Percentiles rank a stretch among this genome's conserved stretches.
phyloP scores from a whole-genome alignment of 2,888 invertebrate species.

The Agelastica alni region DNA sequence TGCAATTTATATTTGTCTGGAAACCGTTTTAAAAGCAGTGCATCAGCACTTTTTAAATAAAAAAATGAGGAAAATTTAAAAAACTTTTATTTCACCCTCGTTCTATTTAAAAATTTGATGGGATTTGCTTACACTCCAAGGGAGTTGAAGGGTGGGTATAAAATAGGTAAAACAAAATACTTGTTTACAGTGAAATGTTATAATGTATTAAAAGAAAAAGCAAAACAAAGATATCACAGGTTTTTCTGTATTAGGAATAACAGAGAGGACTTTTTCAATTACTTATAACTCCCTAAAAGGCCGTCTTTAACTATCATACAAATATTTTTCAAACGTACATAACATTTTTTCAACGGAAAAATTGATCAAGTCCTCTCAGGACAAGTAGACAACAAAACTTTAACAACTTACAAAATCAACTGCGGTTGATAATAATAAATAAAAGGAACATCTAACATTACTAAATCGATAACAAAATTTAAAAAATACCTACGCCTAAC shows the following conservation, averaged over 20 bases:
- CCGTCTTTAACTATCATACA: background rate
- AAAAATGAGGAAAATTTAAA: no score
- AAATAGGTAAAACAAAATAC: background rate
- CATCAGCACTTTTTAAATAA: no score
- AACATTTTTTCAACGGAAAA: background rate
- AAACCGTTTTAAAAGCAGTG: no score
- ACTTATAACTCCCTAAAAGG: slow-evolving; percentile 4
- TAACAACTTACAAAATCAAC: slow-evolving; percentile 27
- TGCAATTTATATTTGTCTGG: no score
- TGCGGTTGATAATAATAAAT: slow-evolving; percentile 20
- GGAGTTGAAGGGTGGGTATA: no score
- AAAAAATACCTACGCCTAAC: slow-evolving; percentile 17
- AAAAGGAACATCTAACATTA: slow-evolving; percentile 25
- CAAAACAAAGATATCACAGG: slow-evolving; percentile 55
- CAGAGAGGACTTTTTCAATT: slow-evolving; percentile 24
- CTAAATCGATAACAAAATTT: slow-evolving; percentile 24
- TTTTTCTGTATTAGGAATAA: slow-evolving; percentile 45
- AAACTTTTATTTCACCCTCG: no score
- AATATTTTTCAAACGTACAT: slow-evolving; percentile 3
- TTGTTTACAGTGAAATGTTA: slow-evolving; percentile 22
- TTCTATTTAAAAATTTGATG: no score
- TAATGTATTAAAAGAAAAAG: slow-evolving; percentile 42
- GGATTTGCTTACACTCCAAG: no score
- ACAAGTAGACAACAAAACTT: slow-evolving; percentile 22
- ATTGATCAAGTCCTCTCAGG: slow-evolving; percentile 15